Conservation (phyloP, 2,797 vertebrate genomes). For the Acanthurus leucopareius region DNA sequence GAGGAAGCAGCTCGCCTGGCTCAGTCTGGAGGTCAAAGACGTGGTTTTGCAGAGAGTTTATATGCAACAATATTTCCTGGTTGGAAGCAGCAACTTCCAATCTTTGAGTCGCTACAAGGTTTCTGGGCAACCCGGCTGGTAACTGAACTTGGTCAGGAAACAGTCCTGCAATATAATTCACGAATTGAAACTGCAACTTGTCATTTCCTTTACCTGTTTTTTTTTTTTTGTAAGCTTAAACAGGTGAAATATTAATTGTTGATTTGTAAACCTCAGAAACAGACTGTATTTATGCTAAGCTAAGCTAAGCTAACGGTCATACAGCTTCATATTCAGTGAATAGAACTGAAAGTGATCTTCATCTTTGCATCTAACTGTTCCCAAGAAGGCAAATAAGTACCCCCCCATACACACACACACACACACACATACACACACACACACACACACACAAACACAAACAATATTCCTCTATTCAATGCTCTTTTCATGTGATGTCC, state of each 20-base stretch:
- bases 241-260: not conserved
- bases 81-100: not conserved
- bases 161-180: not conserved
- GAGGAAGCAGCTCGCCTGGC: not conserved
- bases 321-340: not conserved
- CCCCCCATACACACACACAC: conserved; percentile 9
- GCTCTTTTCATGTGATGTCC: conserved; percentile 46
- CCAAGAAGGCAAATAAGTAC: not conserved
- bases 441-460: conserved; percentile 25
- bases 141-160: not conserved
- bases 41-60: not conserved
- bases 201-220: not conserved
- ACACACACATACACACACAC: not conserved
- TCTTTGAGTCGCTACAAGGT: not conserved
- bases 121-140: too few relatives aligned
- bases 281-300: conserved; percentile 4
- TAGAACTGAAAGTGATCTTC: not conserved
- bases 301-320: conserved; percentile 5
- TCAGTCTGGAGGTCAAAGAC: not conserved
- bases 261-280: not conserved
- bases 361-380: not conserved
- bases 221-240: not conserved
- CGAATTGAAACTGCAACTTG: not conserved
- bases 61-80: not conserved
- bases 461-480: conserved; percentile 2